Conservation (phyloP, 1,140 invertebrate species). For the Orchesella cincta region DNA sequence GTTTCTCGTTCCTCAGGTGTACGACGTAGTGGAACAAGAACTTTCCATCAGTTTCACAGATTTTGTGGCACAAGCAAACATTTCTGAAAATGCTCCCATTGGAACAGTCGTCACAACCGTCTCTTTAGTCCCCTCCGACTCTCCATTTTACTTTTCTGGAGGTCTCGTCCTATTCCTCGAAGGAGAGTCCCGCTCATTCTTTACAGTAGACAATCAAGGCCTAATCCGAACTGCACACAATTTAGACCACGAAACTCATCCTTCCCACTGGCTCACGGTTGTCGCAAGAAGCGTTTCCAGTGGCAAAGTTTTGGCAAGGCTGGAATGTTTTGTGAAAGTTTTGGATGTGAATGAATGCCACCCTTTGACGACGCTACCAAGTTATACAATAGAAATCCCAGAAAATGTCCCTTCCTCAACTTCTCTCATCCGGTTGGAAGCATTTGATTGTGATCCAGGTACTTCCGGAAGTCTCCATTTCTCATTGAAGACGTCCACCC, state of each 20-base stretch:
- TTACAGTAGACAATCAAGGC: slow-evolving; percentile 43
- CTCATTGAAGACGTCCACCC: slow-evolving; percentile 59
- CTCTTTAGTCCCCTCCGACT: slow-evolving; percentile 15
- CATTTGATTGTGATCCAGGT: slow-evolving; percentile 59
- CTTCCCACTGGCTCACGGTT: slow-evolving; percentile 46
- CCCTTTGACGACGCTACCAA: slow-evolving; percentile 60
- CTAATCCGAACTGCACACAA: slow-evolving; percentile 41
- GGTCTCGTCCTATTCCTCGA: slow-evolving; percentile 36
- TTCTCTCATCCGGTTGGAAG: slow-evolving; percentile 58
- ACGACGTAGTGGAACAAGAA: slow-evolving; percentile 38
- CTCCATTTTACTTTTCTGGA: slow-evolving; percentile 18
- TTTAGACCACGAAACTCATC: slow-evolving; percentile 42
- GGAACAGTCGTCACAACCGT: slow-evolving; percentile 43
- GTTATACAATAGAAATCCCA: slow-evolving; percentile 55
- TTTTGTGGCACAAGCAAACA: slow-evolving; percentile 42
- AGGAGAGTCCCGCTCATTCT: slow-evolving; percentile 43
- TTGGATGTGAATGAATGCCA: slow-evolving; percentile 64
- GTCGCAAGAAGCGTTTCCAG: slow-evolving; percentile 40
- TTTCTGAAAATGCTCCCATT: slow-evolving; percentile 45
- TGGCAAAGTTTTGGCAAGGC: slow-evolving; percentile 48
- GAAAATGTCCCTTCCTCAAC: slow-evolving; percentile 60
- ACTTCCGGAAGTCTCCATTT: slow-evolving; percentile 55
- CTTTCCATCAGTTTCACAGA: slow-evolving; percentile 42
- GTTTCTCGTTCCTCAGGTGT: slow-evolving; percentile 35
- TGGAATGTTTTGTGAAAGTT: slow-evolving; percentile 60